Evolutionary conservation across 2,113 vertebrate genomes (phyloP), one percentile per base, ranked within the genome.

Genomic region (Mobula hypostoma): DNA sequence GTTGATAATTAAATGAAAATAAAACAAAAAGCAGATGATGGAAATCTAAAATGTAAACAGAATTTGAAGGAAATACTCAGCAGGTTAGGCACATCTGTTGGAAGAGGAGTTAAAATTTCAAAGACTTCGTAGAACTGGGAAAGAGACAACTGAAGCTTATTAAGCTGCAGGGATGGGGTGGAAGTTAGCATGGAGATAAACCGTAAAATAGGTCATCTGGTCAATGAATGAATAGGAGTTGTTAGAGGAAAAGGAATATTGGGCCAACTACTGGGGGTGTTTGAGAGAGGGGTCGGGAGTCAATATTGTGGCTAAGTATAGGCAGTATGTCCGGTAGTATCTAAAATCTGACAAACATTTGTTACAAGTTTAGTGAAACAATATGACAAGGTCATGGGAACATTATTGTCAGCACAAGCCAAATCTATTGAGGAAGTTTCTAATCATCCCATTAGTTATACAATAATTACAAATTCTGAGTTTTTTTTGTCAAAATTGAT

Each of bases 401-500:
- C 58, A 66, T 7, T 88, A 88, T 88, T 66, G 61, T 15, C 63
- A 88, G 15, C 61, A 40, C 61, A 66, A 32, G 85, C 29, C 85
- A 88, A 88, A 66, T 32, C 15, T 88, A 88, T 5, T n/a, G 85
- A 32, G 58, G 15, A 14, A 88, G 85, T 88, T 66, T 88, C 85
- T 66, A 32, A 11, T 83, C 6, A 88, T 66, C 85, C 32, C 61
- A 66, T 58, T 24, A 90, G 40, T 90, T 66, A 66, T 66, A 68
- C n/a, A 90, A 61, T 36, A 32, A 66, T 90, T 90, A 66, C 85
- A 66, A 66, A n/a, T 1, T 90, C 29, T 61, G 61, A 90, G 29
- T n/a, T 12, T 90, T 36, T 48, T 90, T 90, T 19, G 61, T 90
- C 85, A 90, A 66, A 90, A n/a, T 90, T n/a, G 85, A 90, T 90